Base-by-base conservation (phyloP, 1,140 invertebrate species). In the Wiebesia pumilae region DNA sequence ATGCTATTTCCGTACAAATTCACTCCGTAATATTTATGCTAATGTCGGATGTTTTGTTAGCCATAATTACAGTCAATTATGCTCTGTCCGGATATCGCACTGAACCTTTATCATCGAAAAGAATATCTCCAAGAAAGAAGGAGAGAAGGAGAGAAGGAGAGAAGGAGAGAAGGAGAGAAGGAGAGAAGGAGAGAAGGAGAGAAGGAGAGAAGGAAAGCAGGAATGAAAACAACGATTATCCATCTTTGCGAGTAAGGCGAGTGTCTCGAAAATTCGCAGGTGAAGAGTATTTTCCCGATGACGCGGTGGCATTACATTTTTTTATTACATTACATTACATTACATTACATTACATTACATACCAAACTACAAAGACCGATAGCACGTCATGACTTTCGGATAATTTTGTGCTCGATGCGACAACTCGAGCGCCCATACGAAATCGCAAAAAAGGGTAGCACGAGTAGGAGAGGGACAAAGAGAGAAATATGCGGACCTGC, bases 341-440 rank as follows among this genome's bases (percentile, higher is more conserved):
- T n/a, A n/a, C n/a, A n/a, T n/a, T n/a, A n/a, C n/a, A n/a, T n/a
- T n/a, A n/a, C 40, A 43, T 75, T 75, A 24, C n/a, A 43, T 7
- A n/a, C 38, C 38, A 43, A 75, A 71, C 30, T 71, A 71, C 69
- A 38, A 71, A 75, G 71, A 75, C 38, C 12, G 71, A 75, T 75
- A 43, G 38, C 14, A 75, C 12, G 71, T 75, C 43, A 75, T 75
- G 71, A 75, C 71, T 73, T 73, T 40, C 71, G 40, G 38, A 75
- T 75, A 75, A 75, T 75, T 75, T 75, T 75, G 43, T 75, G 71
- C 71, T 43, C 71, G 71, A 43, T 75, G 71, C 71, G 71, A 38
- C 71, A 43, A n/a, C 24, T 21, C 40, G 27, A 75, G 27, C n/a
- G 16, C 40, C 92, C 78, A 93, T 35, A 73, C 43, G 24, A 38